Conservation (phyloP, 2,797 vertebrate genomes). For the Myripristis murdjan region DNA sequence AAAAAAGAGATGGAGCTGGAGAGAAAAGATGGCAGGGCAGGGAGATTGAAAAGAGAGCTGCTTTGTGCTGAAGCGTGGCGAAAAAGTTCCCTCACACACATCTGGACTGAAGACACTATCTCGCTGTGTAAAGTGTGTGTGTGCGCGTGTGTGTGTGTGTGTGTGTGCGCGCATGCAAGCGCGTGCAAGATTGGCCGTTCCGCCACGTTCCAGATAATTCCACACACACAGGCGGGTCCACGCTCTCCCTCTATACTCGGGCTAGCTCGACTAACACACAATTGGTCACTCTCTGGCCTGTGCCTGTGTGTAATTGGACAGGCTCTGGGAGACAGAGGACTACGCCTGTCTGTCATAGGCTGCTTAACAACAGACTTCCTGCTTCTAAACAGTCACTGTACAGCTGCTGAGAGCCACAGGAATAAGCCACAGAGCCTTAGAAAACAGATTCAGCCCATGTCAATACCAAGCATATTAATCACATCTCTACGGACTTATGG, state of each 20-base stretch:
- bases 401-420: constrained; percentile 39
- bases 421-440: constrained; percentile 42
- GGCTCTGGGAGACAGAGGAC: constrained; percentile 39
- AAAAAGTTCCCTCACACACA: constrained; percentile 74
- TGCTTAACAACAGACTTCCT: constrained; percentile 48
- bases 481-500: constrained; percentile 17
- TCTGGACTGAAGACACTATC: constrained; percentile 80
- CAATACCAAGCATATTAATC: constrained; percentile 27
- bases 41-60: constrained; percentile 56
- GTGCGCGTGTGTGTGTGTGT: constrained; percentile 1
- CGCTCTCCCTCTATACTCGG: constrained; percentile 44
- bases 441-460: constrained; percentile 29
- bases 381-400: constrained; percentile 33
- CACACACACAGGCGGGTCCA: constrained; percentile 54
- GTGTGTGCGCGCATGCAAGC: constrained; percentile 4
- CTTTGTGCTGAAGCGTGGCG: constrained; percentile 69
- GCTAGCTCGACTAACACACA: constrained; percentile 40
- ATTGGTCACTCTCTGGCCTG: constrained; percentile 32
- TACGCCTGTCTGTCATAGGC: constrained; percentile 51
- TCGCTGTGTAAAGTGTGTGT: constrained; percentile 62
- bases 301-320: constrained; percentile 46
- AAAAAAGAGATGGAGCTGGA: constrained; percentile 8
- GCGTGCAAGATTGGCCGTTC: constrained; percentile 60
- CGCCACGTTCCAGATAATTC: constrained; percentile 74
- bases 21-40: constrained; percentile 19